phyloP scores from a whole-genome alignment of 2,797 vertebrate genomes.

The Chelmon rostratus region DNA sequence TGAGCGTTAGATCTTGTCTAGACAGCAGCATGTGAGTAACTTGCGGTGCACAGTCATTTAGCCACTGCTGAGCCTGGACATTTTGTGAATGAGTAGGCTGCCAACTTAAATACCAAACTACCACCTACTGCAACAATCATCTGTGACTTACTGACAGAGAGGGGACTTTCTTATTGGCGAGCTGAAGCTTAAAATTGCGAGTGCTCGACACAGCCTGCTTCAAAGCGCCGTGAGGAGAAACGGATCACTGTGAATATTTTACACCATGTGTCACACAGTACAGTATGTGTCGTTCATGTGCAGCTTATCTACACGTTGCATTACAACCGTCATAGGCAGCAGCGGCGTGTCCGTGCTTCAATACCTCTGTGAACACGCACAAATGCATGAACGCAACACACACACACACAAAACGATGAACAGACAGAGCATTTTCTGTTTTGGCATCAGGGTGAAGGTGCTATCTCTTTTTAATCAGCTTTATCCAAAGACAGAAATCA shows the following conservation, averaged over 20 bases:
- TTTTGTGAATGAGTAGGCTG: constrained; percentile 55
- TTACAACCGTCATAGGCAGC: constrained; percentile 46
- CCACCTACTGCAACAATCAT: constrained; percentile 34
- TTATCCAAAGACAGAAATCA: constrained; percentile 63
- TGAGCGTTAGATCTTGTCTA: constrained; percentile 59
- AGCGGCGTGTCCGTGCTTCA: constrained; percentile 46
- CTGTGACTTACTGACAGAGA: constrained; percentile 44
- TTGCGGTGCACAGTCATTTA: constrained; percentile 60
- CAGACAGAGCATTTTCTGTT: constrained; percentile 34
- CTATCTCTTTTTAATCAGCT: constrained; percentile 68
- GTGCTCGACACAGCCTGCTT: constrained; percentile 27
- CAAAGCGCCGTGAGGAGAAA: constrained; percentile 58
- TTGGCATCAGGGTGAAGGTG: constrained; percentile 59
- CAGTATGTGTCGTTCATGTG: constrained; percentile 44
- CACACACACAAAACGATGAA: constrained; percentile 27
- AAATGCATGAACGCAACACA: constrained; percentile 28
- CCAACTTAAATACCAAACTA: constrained; percentile 59
- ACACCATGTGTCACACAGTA: constrained; percentile 31
- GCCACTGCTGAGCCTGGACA: constrained; percentile 57
- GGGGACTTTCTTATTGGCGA: constrained; percentile 47
- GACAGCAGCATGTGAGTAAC: constrained; percentile 61
- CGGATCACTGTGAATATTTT: constrained; percentile 74
- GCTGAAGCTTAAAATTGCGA: constrained; percentile 6
- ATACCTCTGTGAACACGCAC: constrained; percentile 50
- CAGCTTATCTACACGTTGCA: constrained; percentile 54